Evolutionary conservation across 2,113 vertebrate species (phyloP).

Genomic region (Campylomormyrus tamandua): DNA sequence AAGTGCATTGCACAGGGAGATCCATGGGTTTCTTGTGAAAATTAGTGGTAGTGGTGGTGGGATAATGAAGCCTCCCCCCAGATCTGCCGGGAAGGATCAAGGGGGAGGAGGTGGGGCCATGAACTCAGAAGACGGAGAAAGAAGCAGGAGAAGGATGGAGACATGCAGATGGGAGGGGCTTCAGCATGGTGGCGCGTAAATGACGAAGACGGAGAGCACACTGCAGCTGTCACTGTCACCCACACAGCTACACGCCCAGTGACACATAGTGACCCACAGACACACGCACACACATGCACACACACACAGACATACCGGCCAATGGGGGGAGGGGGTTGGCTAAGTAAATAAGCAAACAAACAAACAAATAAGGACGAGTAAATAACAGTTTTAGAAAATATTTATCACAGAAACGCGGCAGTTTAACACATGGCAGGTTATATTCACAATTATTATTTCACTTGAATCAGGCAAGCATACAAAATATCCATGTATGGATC

Average conservation of each 20-base stretch:
- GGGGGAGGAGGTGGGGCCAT: not conserved
- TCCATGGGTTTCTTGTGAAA: not conserved
- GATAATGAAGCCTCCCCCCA: not conserved
- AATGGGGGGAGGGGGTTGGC: not conserved
- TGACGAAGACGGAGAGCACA: not conserved
- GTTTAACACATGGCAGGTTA: not conserved
- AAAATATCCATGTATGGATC: not conserved
- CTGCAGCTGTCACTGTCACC: not conserved
- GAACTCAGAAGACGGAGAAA: not conserved
- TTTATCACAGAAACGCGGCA: not conserved
- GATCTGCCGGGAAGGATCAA: not conserved
- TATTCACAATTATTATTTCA: not conserved
- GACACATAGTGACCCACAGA: not conserved
- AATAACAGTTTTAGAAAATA: not conserved
- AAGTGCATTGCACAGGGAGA: not conserved
- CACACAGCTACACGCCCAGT: not conserved
- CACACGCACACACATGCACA: not conserved
- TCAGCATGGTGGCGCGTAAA: not conserved
- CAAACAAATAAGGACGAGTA: not conserved
- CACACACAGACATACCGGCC: not conserved
- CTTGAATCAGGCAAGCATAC: not conserved
- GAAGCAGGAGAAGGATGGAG: slow-evolving; percentile 46
- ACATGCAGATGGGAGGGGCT: slow-evolving; percentile 35
- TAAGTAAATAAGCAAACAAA: not conserved
- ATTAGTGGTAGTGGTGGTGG: not conserved